Base-by-base conservation (phyloP, 2,113 vertebrate genomes). In the Lepus timidus region DNA sequence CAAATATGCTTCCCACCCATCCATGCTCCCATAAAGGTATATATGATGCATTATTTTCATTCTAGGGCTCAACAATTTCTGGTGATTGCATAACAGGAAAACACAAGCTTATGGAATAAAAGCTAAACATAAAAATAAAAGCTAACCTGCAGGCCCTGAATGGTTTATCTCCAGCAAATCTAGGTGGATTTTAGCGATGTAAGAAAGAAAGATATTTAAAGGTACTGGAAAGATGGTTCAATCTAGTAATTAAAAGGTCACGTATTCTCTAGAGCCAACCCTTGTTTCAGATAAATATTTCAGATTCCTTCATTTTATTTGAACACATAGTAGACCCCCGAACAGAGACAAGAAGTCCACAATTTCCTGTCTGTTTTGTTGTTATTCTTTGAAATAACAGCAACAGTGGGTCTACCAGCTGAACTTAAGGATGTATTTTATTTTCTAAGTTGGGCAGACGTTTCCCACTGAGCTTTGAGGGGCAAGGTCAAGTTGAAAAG, bases 371-470 rank as follows among this genome's bases (percentile, higher is more conserved):
- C 51, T 85, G 31, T 79, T 93, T 49, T 85, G n/a, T 55, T 84
- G 61, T 85, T 27, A 83, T 80, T 84, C 68, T 95, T 88, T 83
- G 81, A 94, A 83, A 92, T 31, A 91, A 51, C 19, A 81, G 84
- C 79, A 44, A 44, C 65, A 51, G 1, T 14, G 27, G 2, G 20
- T 52, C 22, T 33, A 52, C 9, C 6, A 91, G 7, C 0, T 52
- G 12, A 70, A 89, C 22, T 86, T 85, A 52, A 1, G 5, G 31
- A 76, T 68, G 22, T 70, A 71, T 44, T 86, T 82, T 82, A 90
- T 88, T 81, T 88, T 88, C 22, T 7, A 85, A 81, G 64, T 85
- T 49, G 16, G 62, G 51, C 31, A 85, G 62, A 67, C 10, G 75
- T 65, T 80, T 5, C 20, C 61, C 75, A 10, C 4, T 87, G 55